Base-by-base conservation (phyloP, 2,888 invertebrate species). In the Diarsia brunnea region DNA sequence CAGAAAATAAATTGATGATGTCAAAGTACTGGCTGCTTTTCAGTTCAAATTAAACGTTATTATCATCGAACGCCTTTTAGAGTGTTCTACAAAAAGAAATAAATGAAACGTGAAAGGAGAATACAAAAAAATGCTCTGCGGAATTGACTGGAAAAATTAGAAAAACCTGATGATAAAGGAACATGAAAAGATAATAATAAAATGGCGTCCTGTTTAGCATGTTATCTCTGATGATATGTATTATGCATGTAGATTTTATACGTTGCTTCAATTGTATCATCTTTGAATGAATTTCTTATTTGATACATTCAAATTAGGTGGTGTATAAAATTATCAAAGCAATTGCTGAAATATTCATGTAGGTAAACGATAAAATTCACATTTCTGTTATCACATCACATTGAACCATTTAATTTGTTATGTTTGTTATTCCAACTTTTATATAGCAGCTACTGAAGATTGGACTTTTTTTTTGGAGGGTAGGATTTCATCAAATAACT, bases 211-310 rank as follows among this genome's bases (percentile, higher is more conserved):
- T 76, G 83, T 75, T 74, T 77, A 75, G 67, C 76, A 65, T 73
- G 65, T 74, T 77, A 77, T 75, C 43, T 38, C 58, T 77, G 82
- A 85, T 82, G 69, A 79, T 77, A 82, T 85, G 74, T 68, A 85
- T 82, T 82, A 84, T 84, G 79, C 85, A 84, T 84, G 85, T 75
- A 71, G 53, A 82, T 84, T 76, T 75, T 81, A 74, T 81, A 75
- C 61, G 67, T 63, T 74, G 21, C 69, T 75, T 47, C 69, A 79
- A 72, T 67, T 75, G 69, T 84, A 74, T 65, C 24, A 76, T 65
- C 38, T 43, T 73, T 73, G 70, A 69, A 73, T 53, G 64, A 85
- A 85, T 84, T 74, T 71, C 43, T 73, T 75, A 84, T 84, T 74
- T 69, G 51, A 75, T 75, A 64, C 70, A 70, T 73, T 81, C 67